Evolutionary conservation across 2,888 invertebrate genomes (phyloP), one percentile per base, ranked within the genome.

Genomic region (Rosalia funebris): DNA sequence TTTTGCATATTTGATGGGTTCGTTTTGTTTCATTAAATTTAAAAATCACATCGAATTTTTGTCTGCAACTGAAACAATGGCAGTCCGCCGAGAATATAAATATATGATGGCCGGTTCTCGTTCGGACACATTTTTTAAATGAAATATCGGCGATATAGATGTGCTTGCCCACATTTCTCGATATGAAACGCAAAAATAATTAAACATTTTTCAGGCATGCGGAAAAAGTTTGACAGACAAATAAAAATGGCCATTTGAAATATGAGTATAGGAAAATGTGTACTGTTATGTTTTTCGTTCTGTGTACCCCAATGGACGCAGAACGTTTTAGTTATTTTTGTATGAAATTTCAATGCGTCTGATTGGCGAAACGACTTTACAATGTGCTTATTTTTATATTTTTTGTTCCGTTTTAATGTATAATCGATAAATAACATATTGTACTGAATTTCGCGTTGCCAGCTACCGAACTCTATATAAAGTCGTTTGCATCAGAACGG

Each of bases 131-230:
- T 79, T 79, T 81, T 80, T 81, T 78, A 77, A 81, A 81, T 81
- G 81, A 81, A 81, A 81, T 81, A 81, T 81, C 80, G 81, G 74
- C 75, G 79, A 79, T 81, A 80, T 80, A 79, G 79, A 79, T 79
- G 80, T 75, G 78, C 77, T 72, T 72, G 75, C 75, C 77, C 75
- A 76, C 79, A 75, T 77, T 79, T 77, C 80, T 80, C 81, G 81
- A 81, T 82, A 81, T 78, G 81, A 78, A 81, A 82, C 81, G 81
- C 79, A 81, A 82, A 82, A 82, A 81, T 82, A 81, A 81, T 82
- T 81, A 81, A 81, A 82, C 82, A 82, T 82, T 82, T 82, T 81
- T 82, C 81, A 81, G 81, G 80, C 80, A 81, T 79, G 81, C 81
- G 81, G 81, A 81, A 80, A 81, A 81, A 81, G 80, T 82, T 81